Percentiles rank a stretch among this genome's conserved stretches.
phyloP scores from a whole-genome alignment of 1,140 invertebrate species.

The Ctenoplectra terminalis region DNA sequence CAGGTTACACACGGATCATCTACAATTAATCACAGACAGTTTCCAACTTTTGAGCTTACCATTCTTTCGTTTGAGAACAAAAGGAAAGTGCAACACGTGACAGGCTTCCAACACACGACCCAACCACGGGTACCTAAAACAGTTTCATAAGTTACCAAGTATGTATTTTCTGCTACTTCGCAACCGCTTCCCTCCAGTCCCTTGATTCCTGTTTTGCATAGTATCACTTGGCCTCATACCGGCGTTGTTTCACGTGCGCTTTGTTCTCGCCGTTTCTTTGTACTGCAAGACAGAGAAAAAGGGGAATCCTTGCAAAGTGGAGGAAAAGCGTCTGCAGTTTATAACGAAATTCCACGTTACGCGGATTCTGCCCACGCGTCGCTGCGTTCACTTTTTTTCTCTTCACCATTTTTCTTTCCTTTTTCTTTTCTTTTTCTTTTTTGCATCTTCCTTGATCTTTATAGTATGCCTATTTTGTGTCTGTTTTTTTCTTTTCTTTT shows the following conservation, averaged over 20 bases:
- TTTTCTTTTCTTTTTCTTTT: neutral
- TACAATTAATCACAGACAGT: neutral
- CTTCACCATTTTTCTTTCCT: neutral
- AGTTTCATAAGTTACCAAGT: neutral
- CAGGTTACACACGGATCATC: neutral
- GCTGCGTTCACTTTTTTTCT: neutral
- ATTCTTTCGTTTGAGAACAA: neutral
- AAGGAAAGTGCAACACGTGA: neutral
- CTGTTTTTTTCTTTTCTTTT: neutral
- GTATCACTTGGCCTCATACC: neutral
- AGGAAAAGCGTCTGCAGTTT: neutral
- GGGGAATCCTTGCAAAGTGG: neutral
- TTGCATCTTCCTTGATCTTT: neutral
- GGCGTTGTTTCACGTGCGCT: neutral
- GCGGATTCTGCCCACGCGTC: neutral
- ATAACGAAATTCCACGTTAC: neutral
- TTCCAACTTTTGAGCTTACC: neutral
- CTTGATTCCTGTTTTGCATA: slow-evolving; percentile 5
- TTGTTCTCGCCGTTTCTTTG: neutral
- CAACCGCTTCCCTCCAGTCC: too few relatives aligned
- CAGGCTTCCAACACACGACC: neutral
- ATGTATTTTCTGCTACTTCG: neutral
- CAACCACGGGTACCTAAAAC: neutral
- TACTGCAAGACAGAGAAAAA: too few relatives aligned
- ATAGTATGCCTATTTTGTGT: neutral